Percentiles rank a stretch among this genome's conserved stretches.
phyloP scores from a whole-genome alignment of 2,888 invertebrate genomes.

The Nephrotoma guestfalica region DNA sequence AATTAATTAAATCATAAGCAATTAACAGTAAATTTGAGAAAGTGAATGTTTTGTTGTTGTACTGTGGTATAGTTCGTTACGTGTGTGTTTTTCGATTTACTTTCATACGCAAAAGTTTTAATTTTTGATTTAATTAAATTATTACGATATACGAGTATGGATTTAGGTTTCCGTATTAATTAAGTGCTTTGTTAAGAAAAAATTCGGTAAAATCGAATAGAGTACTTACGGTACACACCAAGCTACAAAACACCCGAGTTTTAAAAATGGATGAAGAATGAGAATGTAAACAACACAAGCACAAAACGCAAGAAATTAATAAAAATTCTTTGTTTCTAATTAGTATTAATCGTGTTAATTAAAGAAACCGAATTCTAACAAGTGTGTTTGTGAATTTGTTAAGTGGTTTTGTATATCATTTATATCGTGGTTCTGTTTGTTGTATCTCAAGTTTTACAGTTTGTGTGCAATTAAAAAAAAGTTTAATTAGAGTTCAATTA shows the following conservation, averaged over 20 bases:
- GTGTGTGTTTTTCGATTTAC: not conserved
- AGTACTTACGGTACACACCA: not conserved
- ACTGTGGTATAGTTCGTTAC: not conserved
- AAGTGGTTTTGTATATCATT: not conserved
- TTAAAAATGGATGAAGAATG: not conserved
- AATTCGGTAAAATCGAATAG: not conserved
- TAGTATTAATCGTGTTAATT: not conserved
- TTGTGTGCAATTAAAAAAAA: not conserved
- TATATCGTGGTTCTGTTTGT: not conserved
- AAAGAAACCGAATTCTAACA: not conserved
- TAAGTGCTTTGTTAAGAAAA: not conserved
- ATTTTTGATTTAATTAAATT: not conserved
- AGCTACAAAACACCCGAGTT: not conserved
- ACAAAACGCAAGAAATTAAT: not conserved
- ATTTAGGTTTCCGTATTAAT: not conserved
- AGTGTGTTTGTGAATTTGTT: not conserved
- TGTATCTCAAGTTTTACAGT: not conserved
- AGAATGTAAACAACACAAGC: not conserved
- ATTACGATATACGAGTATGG: not conserved
- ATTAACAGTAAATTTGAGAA: not conserved
- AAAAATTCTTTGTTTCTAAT: not conserved
- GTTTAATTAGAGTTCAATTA: not conserved
- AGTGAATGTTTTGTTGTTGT: not conserved
- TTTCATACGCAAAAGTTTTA: not conserved
- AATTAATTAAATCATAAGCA: not conserved